Evolutionary conservation across 2,888 invertebrate genomes (phyloP), one percentile per base, ranked within the genome.

Genomic region (Agrilus mali): DNA sequence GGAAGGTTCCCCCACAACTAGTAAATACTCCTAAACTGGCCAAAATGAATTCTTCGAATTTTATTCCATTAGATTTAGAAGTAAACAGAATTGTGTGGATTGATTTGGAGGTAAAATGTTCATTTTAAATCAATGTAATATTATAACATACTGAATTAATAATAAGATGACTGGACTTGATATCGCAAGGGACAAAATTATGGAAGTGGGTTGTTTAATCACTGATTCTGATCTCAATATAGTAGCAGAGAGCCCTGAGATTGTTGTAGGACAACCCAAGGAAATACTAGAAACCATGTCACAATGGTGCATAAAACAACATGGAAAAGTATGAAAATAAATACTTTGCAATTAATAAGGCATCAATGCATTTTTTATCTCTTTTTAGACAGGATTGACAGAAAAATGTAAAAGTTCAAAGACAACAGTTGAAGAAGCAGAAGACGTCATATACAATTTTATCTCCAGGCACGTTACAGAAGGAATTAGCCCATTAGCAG

Each of bases 161-260:
- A 7, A 57, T 68, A 58, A 82, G 81, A 89, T 97, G 92, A 89
- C 93, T 7, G 96, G 96, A 0, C 66, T 96, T 13, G 76, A 94
- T 60, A 61, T 83, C 38, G 71, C 81, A 0, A 78, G 67, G 41
- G 83, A 90, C 58, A 75, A 80, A 49, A 86, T 97, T 42, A 64
- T 97, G 57, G 96, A 97, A 72, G 77, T 94, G 43, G 87, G 92
- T 0, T 88, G 90, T 60, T 60, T 96, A 27, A 74, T 97, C 42
- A 96, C 96, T 0, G 89, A 95, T 60, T 69, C 73, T 10, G 60
- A 89, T 41, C 67, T 94, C 13, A 81, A 87, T 53, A 61, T 87
- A 7, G 65, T 89, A 33, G 86, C 84, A 3, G 78, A 77, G 59
- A 82, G 83, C 6, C 86, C 87, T 0, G 71, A 81, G 55, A 62